A percentile compares a stretch with the other conserved stretches of the same genome.
Evolutionary conservation across 1,140 invertebrate species (phyloP).

Genomic region (Ips typographus): DNA sequence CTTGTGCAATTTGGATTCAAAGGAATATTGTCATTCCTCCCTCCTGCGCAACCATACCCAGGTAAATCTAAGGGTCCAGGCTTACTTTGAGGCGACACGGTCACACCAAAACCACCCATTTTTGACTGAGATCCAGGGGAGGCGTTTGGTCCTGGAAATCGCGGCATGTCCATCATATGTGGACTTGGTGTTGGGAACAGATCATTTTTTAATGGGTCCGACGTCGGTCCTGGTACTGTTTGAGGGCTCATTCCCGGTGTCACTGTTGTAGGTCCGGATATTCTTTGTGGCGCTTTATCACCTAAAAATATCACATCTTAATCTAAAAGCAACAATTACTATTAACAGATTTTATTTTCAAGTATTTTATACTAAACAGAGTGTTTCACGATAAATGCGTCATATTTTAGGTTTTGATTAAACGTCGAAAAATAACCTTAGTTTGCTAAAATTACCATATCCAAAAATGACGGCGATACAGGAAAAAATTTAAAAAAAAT

Average conservation of each 20-base stretch:
- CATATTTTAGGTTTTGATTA: too few relatives aligned
- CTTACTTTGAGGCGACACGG: conserved; percentile 50
- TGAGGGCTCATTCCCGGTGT: conserved; percentile 48
- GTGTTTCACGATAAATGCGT: too few relatives aligned
- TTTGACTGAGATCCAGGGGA: conserved; percentile 47
- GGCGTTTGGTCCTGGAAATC: conserved; percentile 49
- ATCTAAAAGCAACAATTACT: too few relatives aligned
- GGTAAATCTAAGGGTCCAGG: conserved; percentile 48
- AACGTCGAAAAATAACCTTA: too few relatives aligned
- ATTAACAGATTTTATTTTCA: too few relatives aligned
- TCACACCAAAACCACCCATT: conserved; percentile 49
- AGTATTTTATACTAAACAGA: too few relatives aligned
- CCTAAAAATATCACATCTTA: conserved; percentile 21
- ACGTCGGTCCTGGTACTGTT: conserved; percentile 47
- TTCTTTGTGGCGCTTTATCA: conserved; percentile 40
- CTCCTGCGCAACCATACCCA: conserved; percentile 56
- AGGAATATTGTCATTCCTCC: conserved; percentile 71
- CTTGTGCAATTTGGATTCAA: conserved; percentile 77
- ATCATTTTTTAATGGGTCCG: conserved; percentile 49
- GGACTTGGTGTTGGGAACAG: conserved; percentile 50
- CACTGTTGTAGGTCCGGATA: conserved; percentile 37
- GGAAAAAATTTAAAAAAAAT: too few relatives aligned
- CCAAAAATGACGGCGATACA: too few relatives aligned
- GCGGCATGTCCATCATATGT: conserved; percentile 51
- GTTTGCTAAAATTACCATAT: too few relatives aligned